Base-by-base conservation (phyloP, 2,888 invertebrate species). In the Nudaria mundana region DNA sequence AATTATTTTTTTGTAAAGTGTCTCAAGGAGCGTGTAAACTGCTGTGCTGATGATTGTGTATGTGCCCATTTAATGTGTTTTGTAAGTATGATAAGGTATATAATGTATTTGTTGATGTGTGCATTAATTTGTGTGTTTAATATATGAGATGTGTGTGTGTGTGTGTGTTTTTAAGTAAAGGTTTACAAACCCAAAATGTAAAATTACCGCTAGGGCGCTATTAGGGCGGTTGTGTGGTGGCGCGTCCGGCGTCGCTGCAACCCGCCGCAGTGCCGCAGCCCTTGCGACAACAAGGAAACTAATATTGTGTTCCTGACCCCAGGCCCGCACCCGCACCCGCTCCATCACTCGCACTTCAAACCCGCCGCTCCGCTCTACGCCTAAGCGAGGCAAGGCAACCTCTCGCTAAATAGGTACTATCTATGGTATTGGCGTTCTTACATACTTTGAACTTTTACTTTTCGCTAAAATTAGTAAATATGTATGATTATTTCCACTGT, bases 271-370 rank as follows among this genome's bases (percentile, higher is more conserved):
- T 82, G 81, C 87, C 84, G 85, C 81, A 77, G 83, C 88, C 89
- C 89, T 89, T 89, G 88, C 88, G 89, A 89, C 87, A 89, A 89
- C 89, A 89, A 89, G 83, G 87, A 89, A 89, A 89, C 89, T 89
- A 89, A 89, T 89, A 88, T 89, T 89, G 79, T 87, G 87, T 82
- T 89, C 88, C 86, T 86, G 78, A 82, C 81, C 78, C 83, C 81
- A 70, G 63, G 59, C 66, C 79, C 80, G 62, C 71, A 62, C 56
- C 57, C 75, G 63, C 28, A 14, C 75, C 63, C 76, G 61, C 56
- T 57, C 76, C 63, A 12, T 26, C 75, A 63, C 76, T 60, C 51
- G 33, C 48, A 48, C 67, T 68, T 59, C 84, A 81, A 81, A 81
- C 82, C 80, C 81, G 77, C 80, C 78, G n/a, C 64, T 51, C 70